Evolutionary conservation across 2,797 vertebrate species (phyloP), one percentile per base, ranked within the genome.

Genomic region (Melanotaenia pygmaea): DNA sequence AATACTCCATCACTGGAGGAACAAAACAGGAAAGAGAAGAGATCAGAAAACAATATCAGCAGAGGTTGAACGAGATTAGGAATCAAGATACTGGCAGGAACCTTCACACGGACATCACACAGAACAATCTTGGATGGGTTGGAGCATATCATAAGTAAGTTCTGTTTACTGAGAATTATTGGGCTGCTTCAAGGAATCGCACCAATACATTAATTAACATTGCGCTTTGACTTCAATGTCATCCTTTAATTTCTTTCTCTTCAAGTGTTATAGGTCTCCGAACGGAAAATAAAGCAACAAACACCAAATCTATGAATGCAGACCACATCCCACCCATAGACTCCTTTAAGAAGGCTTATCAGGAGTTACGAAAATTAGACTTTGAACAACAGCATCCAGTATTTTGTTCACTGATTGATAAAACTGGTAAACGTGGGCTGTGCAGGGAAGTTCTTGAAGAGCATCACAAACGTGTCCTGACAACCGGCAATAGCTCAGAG

Each of bases 261-360:
- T 45, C 16, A 16, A 10, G 65, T 30, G 16, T 67, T n/a, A 58
- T 43, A 58, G 54, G 20, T 6, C 18, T 67, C 2, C 65, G 54
- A 28, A 67, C 1, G 54, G 38, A 51, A 1, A n/a, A 26, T 10
- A 12, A 24, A 63, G 32, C 43, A 10, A 13, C 20, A 8, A 37
- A 4, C 47, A 56, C 56, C 34, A 66, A 28, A 28, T 16, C 2
- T 45, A 38, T 58, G 65, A 67, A 58, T 16, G 54, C 65, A 67
- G 54, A 67, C n/a, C 54, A 67, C 65, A 67, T 67, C 65, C 65
- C 65, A 8, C 65, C 65, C 16, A 45, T 14, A n/a, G 45, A 59
- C 28, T 34, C 54, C 26, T 58, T 67, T 14, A 20, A 45, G 35
- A 58, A 1, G 32, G 65, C 54, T 22, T n/a, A 45, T 22, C 7